These are phyloP conservation scores for Dicyrtoma fusca DNA, from an alignment of 2,888 invertebrate genomes.

Conservation along the genomic window DNA sequence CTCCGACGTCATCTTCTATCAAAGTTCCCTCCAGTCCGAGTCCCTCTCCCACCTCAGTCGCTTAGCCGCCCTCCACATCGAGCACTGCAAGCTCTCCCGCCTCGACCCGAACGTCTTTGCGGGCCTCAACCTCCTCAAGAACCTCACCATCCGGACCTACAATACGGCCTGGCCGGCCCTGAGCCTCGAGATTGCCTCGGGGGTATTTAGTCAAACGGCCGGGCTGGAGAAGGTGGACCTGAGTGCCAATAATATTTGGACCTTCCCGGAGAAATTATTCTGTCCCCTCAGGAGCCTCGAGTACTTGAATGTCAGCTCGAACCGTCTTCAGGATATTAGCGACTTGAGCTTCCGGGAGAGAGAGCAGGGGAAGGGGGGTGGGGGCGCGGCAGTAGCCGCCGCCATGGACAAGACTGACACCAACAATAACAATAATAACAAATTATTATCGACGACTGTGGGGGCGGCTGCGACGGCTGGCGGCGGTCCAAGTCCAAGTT, in stretches of 20 bases:
- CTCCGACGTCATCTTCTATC: slow-evolving; percentile 77
- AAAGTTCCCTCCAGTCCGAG: slow-evolving; percentile 69
- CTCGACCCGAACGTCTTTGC: slow-evolving; percentile 79
- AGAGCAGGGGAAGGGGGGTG: slow-evolving; percentile 28
- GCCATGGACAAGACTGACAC: slow-evolving; percentile 54
- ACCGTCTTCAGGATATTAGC: slow-evolving; percentile 83
- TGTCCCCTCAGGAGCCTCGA: slow-evolving; percentile 81
- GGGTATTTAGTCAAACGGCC: slow-evolving; percentile 71
- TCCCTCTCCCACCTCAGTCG: slow-evolving; percentile 80
- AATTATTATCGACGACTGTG: slow-evolving; percentile 25
- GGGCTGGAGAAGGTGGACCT: slow-evolving; percentile 82
- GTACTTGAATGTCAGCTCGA: slow-evolving; percentile 81
- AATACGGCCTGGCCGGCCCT: slow-evolving; percentile 83
- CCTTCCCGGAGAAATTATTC: slow-evolving; percentile 81
- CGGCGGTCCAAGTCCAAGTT: neutral
- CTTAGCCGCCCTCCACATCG: slow-evolving; percentile 77
- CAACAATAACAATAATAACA: slow-evolving; percentile 58
- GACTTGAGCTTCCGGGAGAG: slow-evolving; percentile 83
- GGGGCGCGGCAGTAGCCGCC: slow-evolving; percentile 65
- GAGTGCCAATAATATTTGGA: slow-evolving; percentile 87
- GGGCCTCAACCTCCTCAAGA: slow-evolving; percentile 78
- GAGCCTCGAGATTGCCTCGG: slow-evolving; percentile 76
- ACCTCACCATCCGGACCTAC: slow-evolving; percentile 81
- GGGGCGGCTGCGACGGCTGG: neutral
- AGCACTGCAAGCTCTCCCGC: slow-evolving; percentile 83